Evolutionary conservation across 2,797 vertebrate genomes (phyloP), one percentile per base, ranked within the genome.

Genomic region (Sebastes matsubarae): DNA sequence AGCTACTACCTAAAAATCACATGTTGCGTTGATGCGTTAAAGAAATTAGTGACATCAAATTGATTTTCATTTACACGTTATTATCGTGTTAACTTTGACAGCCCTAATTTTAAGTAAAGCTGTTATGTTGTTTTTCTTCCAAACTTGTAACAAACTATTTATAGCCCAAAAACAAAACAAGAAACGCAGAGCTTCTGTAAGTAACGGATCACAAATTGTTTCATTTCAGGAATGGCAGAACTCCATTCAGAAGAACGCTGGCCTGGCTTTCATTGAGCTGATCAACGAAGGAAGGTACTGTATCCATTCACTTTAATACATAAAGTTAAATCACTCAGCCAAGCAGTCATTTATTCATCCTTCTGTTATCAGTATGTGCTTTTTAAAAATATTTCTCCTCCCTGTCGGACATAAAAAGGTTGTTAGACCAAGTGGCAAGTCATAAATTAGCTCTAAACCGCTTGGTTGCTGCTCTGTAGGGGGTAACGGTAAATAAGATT

Each of bases 241-340:
- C 94, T 99, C 98, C 42, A 99, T 99, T 91, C 98, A 99, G 96
- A 99, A 99, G 96, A 99, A 99, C 61, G 98, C 98, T 84, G 98
- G 98, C 83, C 96, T 99, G 90, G 98, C 98, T 72, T 99, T 99
- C 93, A 99, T 99, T 88, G 98, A 99, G 88, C 97, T 99, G 75
- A 99, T 99, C 96, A 99, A 99, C 87, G 98, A 99, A 96, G 98
- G 98, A 96, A 98, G 98, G 98, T 99, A 97, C 95, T 24, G 89
- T 88, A 89, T 78, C 4, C 5, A 7, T 77, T 75, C 52, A n/a
- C 8, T 82, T 36, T 38, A 32, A 67, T 18, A 3, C 25, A 50
- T 50, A 12, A 13, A 12, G 20, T 65, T 52, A 52, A 52, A n/a
- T 52, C 50, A n/a, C 20, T 52, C 4, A 38, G 36, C 36, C 36